A percentile compares a stretch with the other conserved stretches of the same genome.
Evolutionary conservation across 1,140 invertebrate species (phyloP).

Genomic region (Lordiphosa stackelbergi): DNA sequence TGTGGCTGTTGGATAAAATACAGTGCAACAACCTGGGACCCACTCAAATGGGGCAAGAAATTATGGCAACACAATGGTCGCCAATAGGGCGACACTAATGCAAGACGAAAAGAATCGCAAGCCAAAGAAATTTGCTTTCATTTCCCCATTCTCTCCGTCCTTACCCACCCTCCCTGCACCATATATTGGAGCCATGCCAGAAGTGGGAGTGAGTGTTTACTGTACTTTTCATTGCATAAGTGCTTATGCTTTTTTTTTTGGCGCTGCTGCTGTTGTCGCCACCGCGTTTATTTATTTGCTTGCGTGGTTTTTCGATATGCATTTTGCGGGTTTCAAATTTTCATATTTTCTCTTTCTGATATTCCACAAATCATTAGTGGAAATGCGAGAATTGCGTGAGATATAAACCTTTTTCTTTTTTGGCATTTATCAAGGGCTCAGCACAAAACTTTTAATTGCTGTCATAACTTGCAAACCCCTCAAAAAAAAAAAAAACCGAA

Average conservation of each 20-base stretch:
- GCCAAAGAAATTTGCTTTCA: constrained; percentile 40
- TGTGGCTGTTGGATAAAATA: constrained; percentile 5
- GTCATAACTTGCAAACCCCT: constrained; percentile 53
- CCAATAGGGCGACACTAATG: constrained; percentile 56
- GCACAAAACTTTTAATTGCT: constrained; percentile 64
- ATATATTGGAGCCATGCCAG: constrained; percentile 43
- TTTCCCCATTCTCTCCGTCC: background rate
- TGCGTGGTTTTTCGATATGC: too few species aligned
- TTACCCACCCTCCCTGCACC: constrained; percentile 1
- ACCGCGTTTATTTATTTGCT: too few species aligned
- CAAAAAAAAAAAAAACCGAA: constrained; percentile 24
- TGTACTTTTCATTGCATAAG: constrained; percentile 31
- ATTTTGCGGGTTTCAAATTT: background rate
- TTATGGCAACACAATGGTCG: constrained; percentile 52
- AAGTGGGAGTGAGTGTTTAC: constrained; percentile 24
- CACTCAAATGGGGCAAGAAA: constrained; percentile 53
- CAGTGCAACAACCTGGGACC: constrained; percentile 47
- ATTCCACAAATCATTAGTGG: constrained; percentile 13
- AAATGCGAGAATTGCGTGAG: constrained; percentile 21
- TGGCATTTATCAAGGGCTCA: constrained; percentile 44
- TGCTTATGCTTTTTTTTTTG: constrained; percentile 3
- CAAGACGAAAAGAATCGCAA: constrained; percentile 31
- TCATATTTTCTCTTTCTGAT: constrained; percentile 1
- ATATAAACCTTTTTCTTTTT: constrained; percentile 14
- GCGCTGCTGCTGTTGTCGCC: too few species aligned